phyloP scores from a whole-genome alignment of 2,113 vertebrate genomes.

The Mormyrus iriodes region DNA sequence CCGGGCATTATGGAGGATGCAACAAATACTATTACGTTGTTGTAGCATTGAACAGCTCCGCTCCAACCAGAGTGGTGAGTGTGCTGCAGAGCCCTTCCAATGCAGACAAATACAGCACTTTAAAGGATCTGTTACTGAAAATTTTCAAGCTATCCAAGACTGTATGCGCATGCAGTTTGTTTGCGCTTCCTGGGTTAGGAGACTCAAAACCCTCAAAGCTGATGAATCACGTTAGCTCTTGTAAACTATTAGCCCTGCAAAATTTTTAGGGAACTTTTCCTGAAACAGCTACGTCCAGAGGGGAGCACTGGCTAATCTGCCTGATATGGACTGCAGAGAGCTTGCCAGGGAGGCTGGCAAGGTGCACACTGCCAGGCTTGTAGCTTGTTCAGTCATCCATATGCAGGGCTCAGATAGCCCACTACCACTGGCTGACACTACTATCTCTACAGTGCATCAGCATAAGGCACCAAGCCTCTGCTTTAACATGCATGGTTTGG shows the following conservation, averaged over 20 bases:
- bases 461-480: background rate
- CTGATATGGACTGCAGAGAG: background rate
- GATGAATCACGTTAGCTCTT: background rate
- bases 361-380: background rate
- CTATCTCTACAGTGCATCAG: background rate
- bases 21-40: too few relatives aligned
- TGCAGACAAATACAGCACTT: background rate
- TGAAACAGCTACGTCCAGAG: background rate
- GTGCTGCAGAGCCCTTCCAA: background rate
- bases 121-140: background rate
- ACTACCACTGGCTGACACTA: background rate
- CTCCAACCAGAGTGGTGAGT: background rate
- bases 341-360: constrained; percentile 28
- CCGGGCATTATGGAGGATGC: background rate
- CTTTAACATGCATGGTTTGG: background rate
- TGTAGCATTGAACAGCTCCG: too few relatives aligned
- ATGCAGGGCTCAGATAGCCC: background rate
- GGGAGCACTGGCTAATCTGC: background rate
- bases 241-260: background rate
- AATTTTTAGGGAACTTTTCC: background rate
- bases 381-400: background rate
- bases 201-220: background rate
- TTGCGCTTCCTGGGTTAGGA: background rate
- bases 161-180: background rate
- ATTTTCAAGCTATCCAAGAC: background rate